Evolutionary conservation across 2,888 invertebrate species (phyloP), one percentile per base, ranked within the genome.

Genomic region (Tanypteryx hageni): DNA sequence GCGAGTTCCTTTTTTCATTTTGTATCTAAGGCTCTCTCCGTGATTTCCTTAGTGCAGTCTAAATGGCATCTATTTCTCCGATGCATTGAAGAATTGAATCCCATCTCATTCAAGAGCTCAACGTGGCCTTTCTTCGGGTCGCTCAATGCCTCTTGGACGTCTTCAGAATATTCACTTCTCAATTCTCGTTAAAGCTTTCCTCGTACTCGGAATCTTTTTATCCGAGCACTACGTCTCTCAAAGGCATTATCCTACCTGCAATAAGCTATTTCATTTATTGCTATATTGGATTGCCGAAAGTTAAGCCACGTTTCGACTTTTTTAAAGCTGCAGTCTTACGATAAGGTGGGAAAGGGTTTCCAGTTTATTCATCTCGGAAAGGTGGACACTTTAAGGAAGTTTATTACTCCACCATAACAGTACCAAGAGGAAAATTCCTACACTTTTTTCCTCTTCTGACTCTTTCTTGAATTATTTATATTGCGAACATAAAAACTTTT

Each of bases 251-350:
- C n/a, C 3, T 4, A 64, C 89, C 64, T 31, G 44, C 56, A 89
- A 44, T 89, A 64, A 64, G 64, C 44, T 64, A 56, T 89, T 68
- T 89, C 31, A 44, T 68, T 31, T 64, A 89, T 68, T 27, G 76
- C 76, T 4, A 13, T 76, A 27, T 76, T 27, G 76, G 76, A 27
- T 27, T 76, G 76, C 14, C 18, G 76, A 76, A 22, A 76, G 76
- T 76, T 27, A 27, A 76, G 0, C 27, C 76, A 11, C 11, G 76
- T 44, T 7, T n/a, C 11, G 64, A 68, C 76, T 10, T 27, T 27
- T 76, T 27, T 76, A 76, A 76, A 76, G 76, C 76, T 76, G 76
- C 13, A 22, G 27, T 27, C 22, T 27, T 76, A n/a, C 27, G 76
- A 76, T 76, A 76, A 27, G 11, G 22, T 3, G 27, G 11, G 76